Evolutionary conservation across 2,113 vertebrate genomes (phyloP).

Genomic region (Turdus rufiventris): DNA sequence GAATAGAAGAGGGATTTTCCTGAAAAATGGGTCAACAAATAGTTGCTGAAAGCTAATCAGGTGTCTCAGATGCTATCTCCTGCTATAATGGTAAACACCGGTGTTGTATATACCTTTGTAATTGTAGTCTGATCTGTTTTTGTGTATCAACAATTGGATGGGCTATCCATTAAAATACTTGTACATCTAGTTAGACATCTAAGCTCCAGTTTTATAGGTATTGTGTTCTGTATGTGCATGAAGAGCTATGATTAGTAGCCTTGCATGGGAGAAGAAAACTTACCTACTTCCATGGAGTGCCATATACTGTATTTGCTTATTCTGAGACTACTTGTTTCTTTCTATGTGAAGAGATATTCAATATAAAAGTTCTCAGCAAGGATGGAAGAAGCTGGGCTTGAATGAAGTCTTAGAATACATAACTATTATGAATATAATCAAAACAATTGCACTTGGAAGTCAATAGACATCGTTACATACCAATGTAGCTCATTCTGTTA

Average conservation of each 20-base stretch:
- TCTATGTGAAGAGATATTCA: not conserved
- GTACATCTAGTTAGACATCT: not conserved
- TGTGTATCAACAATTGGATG: not conserved
- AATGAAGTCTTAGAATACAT: not conserved
- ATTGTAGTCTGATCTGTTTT: conserved; percentile 46
- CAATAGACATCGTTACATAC: not conserved
- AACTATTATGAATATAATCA: not conserved
- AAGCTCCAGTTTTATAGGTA: not conserved
- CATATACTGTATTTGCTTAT: not conserved
- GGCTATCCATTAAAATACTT: not conserved
- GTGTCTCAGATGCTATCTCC: conserved; percentile 59
- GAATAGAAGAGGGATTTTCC: not conserved
- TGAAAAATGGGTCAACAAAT: conserved; percentile 57
- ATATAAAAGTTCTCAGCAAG: not conserved
- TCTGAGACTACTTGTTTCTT: not conserved
- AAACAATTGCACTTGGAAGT: not conserved
- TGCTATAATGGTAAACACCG: conserved; percentile 33
- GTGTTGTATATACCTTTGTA: conserved; percentile 58
- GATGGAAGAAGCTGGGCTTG: not conserved
- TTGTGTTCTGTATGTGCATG: not conserved
- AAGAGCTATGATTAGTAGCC: not conserved
- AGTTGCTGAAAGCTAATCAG: conserved; percentile 54
- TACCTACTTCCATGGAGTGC: not conserved
- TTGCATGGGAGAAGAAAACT: rapidly evolving
- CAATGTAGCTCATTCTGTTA: not conserved